Evolutionary conservation across 1,140 invertebrate species (phyloP).

Genomic region (Ptiloglossa arizonensis): DNA sequence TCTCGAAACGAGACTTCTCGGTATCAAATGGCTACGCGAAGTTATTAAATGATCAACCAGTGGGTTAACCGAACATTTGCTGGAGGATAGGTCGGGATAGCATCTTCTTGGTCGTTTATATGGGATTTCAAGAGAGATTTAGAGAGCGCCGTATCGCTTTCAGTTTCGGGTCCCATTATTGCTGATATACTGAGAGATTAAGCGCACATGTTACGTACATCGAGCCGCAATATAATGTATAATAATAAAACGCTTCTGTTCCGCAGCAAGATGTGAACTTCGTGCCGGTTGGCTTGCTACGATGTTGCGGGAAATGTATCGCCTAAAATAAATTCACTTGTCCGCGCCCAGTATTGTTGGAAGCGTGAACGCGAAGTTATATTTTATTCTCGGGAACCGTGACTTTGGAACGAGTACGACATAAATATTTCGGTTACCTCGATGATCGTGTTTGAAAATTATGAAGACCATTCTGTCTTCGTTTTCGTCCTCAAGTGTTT

Average conservation of each 20-base stretch:
- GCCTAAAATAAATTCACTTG: constrained; percentile 54
- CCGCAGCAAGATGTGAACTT: constrained; percentile 54
- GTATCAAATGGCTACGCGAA: constrained; percentile 19
- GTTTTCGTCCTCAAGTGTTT: no score
- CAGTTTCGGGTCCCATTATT: constrained; percentile 57
- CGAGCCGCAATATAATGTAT: constrained; percentile 66
- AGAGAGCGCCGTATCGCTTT: constrained; percentile 52
- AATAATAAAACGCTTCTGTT: constrained; percentile 65
- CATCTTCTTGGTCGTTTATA: constrained; percentile 59
- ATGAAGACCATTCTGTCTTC: neutral
- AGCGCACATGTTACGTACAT: constrained; percentile 77
- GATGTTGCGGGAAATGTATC: constrained; percentile 54
- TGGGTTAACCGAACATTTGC: constrained; percentile 43
- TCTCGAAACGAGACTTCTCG: neutral
- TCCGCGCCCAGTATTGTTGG: neutral
- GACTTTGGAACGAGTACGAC: neutral
- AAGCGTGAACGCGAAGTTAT: neutral
- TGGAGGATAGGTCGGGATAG: constrained; percentile 46
- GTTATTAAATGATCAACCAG: constrained; percentile 62
- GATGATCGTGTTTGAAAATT: neutral
- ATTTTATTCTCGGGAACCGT: neutral
- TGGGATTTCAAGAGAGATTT: constrained; percentile 60
- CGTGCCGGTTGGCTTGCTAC: constrained; percentile 67
- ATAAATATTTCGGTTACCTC: constrained; percentile 13
- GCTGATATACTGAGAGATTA: constrained; percentile 79